Base-by-base conservation (phyloP, 2,888 invertebrate species). In the Andrena bicolor region DNA sequence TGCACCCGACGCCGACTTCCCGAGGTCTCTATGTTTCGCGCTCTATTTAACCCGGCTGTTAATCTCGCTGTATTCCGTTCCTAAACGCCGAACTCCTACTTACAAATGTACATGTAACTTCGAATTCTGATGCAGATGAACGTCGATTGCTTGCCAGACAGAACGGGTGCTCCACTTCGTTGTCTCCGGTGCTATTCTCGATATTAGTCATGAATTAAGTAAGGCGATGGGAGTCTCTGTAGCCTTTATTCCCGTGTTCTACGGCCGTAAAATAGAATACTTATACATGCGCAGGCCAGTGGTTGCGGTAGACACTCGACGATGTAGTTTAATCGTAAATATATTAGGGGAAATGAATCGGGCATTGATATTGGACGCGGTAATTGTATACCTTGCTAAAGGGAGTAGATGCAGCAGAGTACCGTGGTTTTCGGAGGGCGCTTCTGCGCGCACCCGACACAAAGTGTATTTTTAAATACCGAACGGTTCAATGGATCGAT, bases 291-390 rank as follows among this genome's bases (percentile, higher is more conserved):
- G 56, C 28, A 32, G 20, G 20, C 8, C n/a, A 3, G 7, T 13
- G 41, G 48, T 65, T 48, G 28, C 16, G 13, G 35, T 32, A 20
- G 72, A 56, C 13, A 41, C 56, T 16, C 41, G 56, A 6, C 20
- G 16, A 8, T 20, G 13, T 16, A 49, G 32, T 76, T 65, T 58
- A 76, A 49, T 16, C 64, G 48, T 6, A 10, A 28, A 26, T 76
- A n/a, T 26, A 35, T 64, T 64, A 49, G 49, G 10, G 28, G 61
- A 53, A 61, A 68, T 56, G 61, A 53, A 75, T 68, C 61, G 30
- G 2, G 65, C 28, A 35, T 61, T 48, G 41, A 75, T 61, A 60
- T 48, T 58, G 30, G 2, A 23, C 23, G 2, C 26, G 56, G 23
- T 10, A 20, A 23, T 3, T 23, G 10, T 10, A 56, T 26, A 13